These are phyloP conservation scores for Periophthalmodon schlosseri DNA, from an alignment of 2,113 vertebrate species.

Conservation along the genomic window DNA sequence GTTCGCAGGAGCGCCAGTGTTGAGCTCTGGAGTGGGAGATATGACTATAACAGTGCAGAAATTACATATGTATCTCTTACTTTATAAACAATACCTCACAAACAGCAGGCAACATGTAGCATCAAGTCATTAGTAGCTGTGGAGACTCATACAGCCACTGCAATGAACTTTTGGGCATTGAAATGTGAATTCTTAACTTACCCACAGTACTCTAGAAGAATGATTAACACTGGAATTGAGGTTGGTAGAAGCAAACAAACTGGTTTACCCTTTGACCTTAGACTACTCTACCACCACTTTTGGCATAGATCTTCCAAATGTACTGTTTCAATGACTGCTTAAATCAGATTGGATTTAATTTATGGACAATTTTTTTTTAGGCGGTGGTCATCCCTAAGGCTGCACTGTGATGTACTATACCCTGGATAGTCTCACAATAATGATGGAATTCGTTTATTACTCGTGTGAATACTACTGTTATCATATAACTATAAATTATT, in stretches of 20 bases:
- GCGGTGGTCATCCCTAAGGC: slow-evolving; percentile 22
- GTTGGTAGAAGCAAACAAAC: slow-evolving; percentile 8
- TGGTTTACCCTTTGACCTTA: slow-evolving; percentile 1
- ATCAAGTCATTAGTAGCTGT: slow-evolving; percentile 43
- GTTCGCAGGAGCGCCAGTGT: slow-evolving; percentile 76
- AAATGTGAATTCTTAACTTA: slow-evolving; percentile 35
- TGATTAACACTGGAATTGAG: not conserved
- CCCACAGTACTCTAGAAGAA: slow-evolving; percentile 16
- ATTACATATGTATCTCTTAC: slow-evolving; percentile 82
- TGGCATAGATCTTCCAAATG: slow-evolving; percentile 44
- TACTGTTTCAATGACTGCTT: slow-evolving; percentile 17
- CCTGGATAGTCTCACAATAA: slow-evolving; percentile 33
- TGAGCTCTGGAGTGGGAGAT: slow-evolving; percentile 78
- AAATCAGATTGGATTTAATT: slow-evolving; percentile 21
- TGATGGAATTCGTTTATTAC: slow-evolving; percentile 24
- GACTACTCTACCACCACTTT: slow-evolving; percentile 25
- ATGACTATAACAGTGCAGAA: slow-evolving; percentile 79
- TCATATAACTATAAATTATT: slow-evolving; percentile 71
- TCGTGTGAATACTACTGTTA: slow-evolving; percentile 53
- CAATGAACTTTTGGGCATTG: slow-evolving; percentile 19
- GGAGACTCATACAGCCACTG: slow-evolving; percentile 21
- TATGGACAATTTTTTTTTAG: slow-evolving; percentile 32
- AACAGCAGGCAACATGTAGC: slow-evolving; percentile 73
- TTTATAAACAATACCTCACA: slow-evolving; percentile 69
- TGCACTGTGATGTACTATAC: slow-evolving; percentile 9